These are phyloP conservation scores for Cirrhinus molitorella DNA, from an alignment of 2,797 vertebrate genomes.

Conservation along the genomic window DNA sequence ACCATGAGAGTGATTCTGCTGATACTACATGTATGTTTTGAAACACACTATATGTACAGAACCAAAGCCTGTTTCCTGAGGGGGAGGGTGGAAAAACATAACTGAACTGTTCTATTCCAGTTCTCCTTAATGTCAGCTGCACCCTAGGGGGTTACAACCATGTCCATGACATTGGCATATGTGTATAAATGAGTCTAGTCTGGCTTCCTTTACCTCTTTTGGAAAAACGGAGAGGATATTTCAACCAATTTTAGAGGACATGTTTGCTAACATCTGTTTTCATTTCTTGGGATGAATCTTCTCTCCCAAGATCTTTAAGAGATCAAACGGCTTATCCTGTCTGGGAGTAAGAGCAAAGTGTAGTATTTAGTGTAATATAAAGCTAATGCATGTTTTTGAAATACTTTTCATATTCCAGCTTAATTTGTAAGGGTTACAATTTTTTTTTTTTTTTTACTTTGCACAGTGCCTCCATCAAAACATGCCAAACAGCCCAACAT, in stretches of 20 bases:
- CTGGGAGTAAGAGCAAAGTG: neutral
- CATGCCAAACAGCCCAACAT: neutral
- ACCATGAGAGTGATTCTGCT: slow-evolving; percentile 16
- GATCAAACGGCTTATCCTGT: slow-evolving; percentile 50
- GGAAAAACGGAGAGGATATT: slow-evolving; percentile 37
- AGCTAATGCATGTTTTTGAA: neutral
- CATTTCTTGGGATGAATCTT: slow-evolving; percentile 45
- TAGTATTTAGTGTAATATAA: neutral
- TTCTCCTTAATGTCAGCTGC: slow-evolving; percentile 34
- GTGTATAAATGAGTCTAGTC: slow-evolving; percentile 22
- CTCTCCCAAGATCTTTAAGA: slow-evolving; percentile 17
- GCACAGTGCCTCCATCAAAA: neutral
- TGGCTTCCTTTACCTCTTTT: slow-evolving; percentile 36
- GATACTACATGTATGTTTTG: neutral
- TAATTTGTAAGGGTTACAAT: neutral
- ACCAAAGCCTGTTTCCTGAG: neutral
- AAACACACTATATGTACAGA: neutral
- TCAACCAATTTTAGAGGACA: slow-evolving; percentile 32
- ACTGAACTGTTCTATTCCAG: slow-evolving; percentile 24
- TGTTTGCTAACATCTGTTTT: slow-evolving; percentile 52
- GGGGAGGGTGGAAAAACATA: slow-evolving; percentile 22
- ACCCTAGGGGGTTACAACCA: slow-evolving; percentile 24
- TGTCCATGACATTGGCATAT: neutral
- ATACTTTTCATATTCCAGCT: neutral
- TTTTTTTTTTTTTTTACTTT: too few species aligned